Conservation (phyloP, 2,113 vertebrate genomes). For the Eupsittula cactorum region DNA sequence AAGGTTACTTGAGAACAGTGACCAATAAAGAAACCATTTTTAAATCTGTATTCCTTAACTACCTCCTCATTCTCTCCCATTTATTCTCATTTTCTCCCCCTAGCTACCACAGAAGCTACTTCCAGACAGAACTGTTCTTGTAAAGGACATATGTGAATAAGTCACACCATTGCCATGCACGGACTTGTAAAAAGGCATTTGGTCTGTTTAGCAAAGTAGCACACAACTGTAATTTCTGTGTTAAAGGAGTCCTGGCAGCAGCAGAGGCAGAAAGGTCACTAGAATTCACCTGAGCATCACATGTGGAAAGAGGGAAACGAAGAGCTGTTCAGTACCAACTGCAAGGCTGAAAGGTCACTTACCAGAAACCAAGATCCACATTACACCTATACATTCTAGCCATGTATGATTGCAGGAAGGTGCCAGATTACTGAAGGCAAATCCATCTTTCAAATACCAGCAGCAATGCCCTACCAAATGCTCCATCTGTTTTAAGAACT, state of each 20-base stretch:
- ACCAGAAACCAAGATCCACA: neutral
- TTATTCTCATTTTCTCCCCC: neutral
- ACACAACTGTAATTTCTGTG: neutral
- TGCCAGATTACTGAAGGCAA: neutral
- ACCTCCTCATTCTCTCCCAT: neutral
- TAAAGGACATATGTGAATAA: neutral
- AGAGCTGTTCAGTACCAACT: neutral
- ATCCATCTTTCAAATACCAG: neutral
- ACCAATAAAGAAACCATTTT: neutral
- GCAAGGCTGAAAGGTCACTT: neutral
- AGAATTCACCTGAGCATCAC: neutral
- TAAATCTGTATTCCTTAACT: neutral
- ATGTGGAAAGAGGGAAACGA: neutral
- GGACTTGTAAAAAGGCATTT: neutral
- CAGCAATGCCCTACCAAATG: neutral
- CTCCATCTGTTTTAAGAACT: neutral
- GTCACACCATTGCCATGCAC: neutral
- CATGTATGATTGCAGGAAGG: neutral
- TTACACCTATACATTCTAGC: neutral
- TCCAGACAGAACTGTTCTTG: neutral
- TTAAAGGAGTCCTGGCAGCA: neutral
- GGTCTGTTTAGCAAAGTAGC: neutral
- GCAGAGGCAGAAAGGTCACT: neutral
- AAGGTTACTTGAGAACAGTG: neutral
- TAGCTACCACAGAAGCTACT: neutral